phyloP scores from a whole-genome alignment of 2,888 invertebrate genomes.

The Dryobota labecula region DNA sequence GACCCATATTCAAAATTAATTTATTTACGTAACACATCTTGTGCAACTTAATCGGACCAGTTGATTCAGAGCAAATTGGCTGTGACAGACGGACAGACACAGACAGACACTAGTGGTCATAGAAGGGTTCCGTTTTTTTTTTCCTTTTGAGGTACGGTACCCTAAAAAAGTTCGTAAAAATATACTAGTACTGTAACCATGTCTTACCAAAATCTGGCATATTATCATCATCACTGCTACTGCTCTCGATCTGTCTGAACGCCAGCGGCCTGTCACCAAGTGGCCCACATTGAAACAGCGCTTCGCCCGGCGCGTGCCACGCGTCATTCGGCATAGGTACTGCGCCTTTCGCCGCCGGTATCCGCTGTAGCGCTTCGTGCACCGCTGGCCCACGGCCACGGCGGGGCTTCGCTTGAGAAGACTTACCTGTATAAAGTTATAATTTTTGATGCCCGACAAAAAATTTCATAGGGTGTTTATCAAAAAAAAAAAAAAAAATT shows the following conservation, averaged over 20 bases:
- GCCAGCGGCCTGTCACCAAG: constrained; percentile 77
- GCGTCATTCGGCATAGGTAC: constrained; percentile 77
- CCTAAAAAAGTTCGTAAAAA: too few species aligned
- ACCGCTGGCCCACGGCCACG: constrained; percentile 87
- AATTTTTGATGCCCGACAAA: neutral
- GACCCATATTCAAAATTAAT: too few species aligned
- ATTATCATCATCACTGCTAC: constrained; percentile 86
- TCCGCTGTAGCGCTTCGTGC: constrained; percentile 91
- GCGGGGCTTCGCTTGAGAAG: constrained; percentile 76
- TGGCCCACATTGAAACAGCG: constrained; percentile 85
- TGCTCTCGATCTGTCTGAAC: constrained; percentile 80
- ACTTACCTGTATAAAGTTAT: constrained; percentile 70
- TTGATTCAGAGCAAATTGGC: too few species aligned
- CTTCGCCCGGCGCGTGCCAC: constrained; percentile 89
- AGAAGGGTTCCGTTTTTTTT: too few species aligned
- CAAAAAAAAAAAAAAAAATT: too few species aligned
- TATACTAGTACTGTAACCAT: neutral
- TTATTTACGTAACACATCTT: too few species aligned
- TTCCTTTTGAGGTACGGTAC: too few species aligned
- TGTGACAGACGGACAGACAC: too few species aligned
- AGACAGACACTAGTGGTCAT: too few species aligned
- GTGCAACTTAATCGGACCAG: too few species aligned
- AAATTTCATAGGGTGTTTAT: neutral
- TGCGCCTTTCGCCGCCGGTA: constrained; percentile 82
- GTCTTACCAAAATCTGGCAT: constrained; percentile 85